phyloP scores from a whole-genome alignment of 2,888 invertebrate species.

The Melinaea marsaeus region DNA sequence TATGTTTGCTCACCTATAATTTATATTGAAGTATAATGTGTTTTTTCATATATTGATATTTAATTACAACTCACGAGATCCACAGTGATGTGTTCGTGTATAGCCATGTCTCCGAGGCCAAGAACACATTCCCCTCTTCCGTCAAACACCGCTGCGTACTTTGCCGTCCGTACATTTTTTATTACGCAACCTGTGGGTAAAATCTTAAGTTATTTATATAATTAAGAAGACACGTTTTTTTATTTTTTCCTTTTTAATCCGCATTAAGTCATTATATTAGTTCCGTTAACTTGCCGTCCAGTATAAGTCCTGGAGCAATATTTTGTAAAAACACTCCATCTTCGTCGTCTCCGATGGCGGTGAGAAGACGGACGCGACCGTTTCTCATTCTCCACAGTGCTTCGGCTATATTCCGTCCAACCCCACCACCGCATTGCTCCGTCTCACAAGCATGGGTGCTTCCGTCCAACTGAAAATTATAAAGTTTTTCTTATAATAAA shows the following conservation, averaged over 20 bases:
- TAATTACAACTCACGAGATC: constrained; percentile 72
- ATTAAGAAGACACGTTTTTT: not conserved
- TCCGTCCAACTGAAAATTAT: constrained; percentile 79
- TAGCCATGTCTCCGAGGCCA: constrained; percentile 90
- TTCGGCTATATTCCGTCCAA: constrained; percentile 94
- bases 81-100: constrained; percentile 83
- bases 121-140: constrained; percentile 86
- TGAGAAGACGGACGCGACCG: constrained; percentile 83
- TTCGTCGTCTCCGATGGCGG: constrained; percentile 86
- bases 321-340: constrained; percentile 54
- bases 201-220: too few species aligned
- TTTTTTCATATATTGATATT: constrained; percentile 8
- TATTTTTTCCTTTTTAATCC: not conserved
- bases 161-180: constrained; percentile 78
- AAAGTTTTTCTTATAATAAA: not conserved
- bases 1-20: constrained; percentile 78
- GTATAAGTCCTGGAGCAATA: constrained; percentile 57
- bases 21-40: not conserved
- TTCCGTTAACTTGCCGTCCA: constrained; percentile 48
- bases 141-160: constrained; percentile 87
- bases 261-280: not conserved
- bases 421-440: constrained; percentile 88
- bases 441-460: constrained; percentile 84
- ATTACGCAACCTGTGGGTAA: constrained; percentile 51
- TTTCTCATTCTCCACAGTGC: constrained; percentile 86